Percentiles rank a stretch among this genome's conserved stretches.
These are phyloP conservation scores for Schizotus pectinicornis DNA, from an alignment of 2,888 invertebrate genomes.

Conservation along the genomic window DNA sequence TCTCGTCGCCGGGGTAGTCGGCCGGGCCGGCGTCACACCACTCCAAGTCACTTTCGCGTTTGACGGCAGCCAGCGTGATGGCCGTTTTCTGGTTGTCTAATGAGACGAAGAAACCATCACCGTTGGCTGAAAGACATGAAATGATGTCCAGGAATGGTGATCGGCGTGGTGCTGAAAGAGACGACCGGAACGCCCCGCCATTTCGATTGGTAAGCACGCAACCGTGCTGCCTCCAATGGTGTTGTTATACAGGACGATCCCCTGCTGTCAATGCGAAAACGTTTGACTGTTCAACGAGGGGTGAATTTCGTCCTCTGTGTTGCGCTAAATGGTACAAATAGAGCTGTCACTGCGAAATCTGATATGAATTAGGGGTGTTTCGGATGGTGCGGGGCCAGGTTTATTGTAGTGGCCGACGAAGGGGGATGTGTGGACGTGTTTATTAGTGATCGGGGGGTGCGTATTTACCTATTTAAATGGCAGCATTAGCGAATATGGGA, in stretches of 20 bases:
- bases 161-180: conserved; percentile 31
- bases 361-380: conserved; percentile 49
- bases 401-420: not conserved
- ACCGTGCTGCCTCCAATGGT: conserved; percentile 37
- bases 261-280: conserved; percentile 33
- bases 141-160: not conserved
- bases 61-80: conserved; percentile 55
- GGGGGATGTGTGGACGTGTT: conserved; percentile 11
- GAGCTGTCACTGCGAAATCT: conserved; percentile 54
- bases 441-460: conserved; percentile 19
- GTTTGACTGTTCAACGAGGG: conserved; percentile 42
- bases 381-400: conserved; percentile 21
- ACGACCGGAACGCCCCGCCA: conserved; percentile 34
- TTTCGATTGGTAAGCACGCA: conserved; percentile 34
- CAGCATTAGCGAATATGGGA: conserved; percentile 1
- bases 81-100: not conserved
- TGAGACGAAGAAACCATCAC: not conserved
- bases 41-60: conserved; percentile 54
- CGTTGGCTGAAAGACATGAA: not conserved
- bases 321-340: conserved; percentile 51
- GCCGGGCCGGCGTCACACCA: conserved; percentile 49
- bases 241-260: conserved; percentile 30
- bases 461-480: conserved; percentile 8
- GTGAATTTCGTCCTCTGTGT: conserved; percentile 30
- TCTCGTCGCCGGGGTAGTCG: conserved; percentile 35